phyloP scores from a whole-genome alignment of 1,140 invertebrate species.

The Microplitis mediator region DNA sequence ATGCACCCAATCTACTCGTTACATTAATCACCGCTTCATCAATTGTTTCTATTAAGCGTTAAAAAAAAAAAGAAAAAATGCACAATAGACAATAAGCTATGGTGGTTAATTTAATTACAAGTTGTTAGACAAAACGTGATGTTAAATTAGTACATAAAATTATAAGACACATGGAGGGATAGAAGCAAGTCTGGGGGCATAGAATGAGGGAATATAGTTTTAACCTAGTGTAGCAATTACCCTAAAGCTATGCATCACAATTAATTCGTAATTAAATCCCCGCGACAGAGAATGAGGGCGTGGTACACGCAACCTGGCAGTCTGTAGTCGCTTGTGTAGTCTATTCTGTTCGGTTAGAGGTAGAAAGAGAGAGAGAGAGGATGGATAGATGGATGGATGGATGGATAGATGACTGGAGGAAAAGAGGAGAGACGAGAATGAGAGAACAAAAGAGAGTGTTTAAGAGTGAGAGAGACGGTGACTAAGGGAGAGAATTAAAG shows the following conservation, averaged over 20 bases:
- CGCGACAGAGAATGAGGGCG: constrained; percentile 28
- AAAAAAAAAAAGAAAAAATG: no score
- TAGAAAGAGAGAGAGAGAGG: constrained; percentile 13
- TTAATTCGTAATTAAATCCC: constrained; percentile 54
- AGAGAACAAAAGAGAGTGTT: no score
- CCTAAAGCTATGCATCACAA: constrained; percentile 45
- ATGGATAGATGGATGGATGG: no score
- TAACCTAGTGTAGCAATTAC: constrained; percentile 42
- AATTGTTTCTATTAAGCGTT: no score
- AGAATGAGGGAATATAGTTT: constrained; percentile 22
- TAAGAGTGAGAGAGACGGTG: background rate
- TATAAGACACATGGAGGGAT: background rate
- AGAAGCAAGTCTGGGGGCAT: background rate
- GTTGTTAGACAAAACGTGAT: no score
- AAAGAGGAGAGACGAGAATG: no score
- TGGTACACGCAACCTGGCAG: constrained; percentile 19
- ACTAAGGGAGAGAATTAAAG: constrained; percentile 10
- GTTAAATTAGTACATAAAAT: background rate
- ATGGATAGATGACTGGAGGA: no score
- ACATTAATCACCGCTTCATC: no score
- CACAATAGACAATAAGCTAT: background rate
- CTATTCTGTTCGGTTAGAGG: background rate
- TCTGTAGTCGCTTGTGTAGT: background rate
- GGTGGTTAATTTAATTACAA: background rate
- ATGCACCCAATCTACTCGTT: no score